A percentile compares a stretch with the other conserved stretches of the same genome.
These are phyloP conservation scores for Mastomys natalensis DNA, from an alignment of 2,113 vertebrate genomes.

Conservation along the genomic window DNA sequence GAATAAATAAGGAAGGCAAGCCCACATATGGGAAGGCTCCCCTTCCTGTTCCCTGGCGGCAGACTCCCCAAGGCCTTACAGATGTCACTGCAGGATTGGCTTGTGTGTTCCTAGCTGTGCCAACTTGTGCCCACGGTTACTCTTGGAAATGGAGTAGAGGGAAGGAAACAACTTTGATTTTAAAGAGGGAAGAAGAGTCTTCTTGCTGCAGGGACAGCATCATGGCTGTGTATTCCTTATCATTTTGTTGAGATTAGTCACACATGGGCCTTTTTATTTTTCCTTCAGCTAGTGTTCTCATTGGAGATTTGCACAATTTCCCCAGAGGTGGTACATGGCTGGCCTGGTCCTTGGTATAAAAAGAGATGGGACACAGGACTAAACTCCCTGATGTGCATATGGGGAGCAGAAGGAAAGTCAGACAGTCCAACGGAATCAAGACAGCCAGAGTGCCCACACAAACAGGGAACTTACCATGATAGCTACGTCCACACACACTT, in stretches of 20 bases:
- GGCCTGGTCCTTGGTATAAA: neutral
- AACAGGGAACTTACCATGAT: neutral
- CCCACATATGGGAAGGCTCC: constrained; percentile 57
- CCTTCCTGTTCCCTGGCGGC: constrained; percentile 59
- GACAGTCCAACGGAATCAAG: neutral
- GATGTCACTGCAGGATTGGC: constrained; percentile 41
- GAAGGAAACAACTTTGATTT: neutral
- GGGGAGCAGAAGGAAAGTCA: neutral
- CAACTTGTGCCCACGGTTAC: neutral
- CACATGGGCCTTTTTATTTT: neutral
- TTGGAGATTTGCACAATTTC: neutral
- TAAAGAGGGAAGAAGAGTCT: neutral
- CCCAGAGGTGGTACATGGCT: neutral
- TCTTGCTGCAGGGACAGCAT: too few species aligned
- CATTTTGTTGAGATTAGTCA: neutral
- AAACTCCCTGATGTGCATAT: neutral
- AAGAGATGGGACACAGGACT: constrained; percentile 17
- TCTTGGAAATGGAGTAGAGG: neutral
- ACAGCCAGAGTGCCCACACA: neutral
- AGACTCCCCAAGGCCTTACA: constrained; percentile 60
- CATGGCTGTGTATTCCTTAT: neutral
- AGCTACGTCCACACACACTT: neutral
- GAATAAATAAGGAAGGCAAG: constrained; percentile 69
- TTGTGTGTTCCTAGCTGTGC: neutral
- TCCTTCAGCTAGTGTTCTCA: neutral